A percentile compares a stretch with the other conserved stretches of the same genome.
Conservation (phyloP, 2,113 vertebrate species). For the Microtus richardsoni region DNA sequence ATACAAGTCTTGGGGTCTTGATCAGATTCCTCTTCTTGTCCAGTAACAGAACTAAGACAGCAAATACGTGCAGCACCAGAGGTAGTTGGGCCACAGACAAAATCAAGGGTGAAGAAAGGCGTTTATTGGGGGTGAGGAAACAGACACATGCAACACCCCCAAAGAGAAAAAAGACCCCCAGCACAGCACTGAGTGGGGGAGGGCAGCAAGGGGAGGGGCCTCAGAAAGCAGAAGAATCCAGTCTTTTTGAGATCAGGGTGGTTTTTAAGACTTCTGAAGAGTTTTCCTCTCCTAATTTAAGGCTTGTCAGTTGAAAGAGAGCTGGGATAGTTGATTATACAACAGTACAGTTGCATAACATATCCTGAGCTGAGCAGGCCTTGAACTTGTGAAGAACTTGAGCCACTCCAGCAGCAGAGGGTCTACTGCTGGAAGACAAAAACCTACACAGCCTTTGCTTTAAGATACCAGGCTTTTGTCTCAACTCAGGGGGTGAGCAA, state of each 20-base stretch:
- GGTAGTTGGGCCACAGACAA: not conserved
- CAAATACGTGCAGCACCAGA: not conserved
- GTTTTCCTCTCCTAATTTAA: not conserved
- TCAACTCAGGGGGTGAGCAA: not conserved
- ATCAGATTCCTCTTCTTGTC: not conserved
- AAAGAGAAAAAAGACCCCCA: not conserved
- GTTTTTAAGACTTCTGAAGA: not conserved
- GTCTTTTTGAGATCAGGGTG: not conserved
- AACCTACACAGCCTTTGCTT: not conserved
- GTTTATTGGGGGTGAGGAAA: not conserved
- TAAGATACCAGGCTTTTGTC: not conserved
- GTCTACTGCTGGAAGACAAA: not conserved
- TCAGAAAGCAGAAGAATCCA: not conserved
- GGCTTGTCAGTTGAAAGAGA: not conserved
- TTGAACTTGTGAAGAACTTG: not conserved
- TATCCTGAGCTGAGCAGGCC: not conserved
- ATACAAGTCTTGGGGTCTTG: not conserved
- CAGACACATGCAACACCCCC: not conserved
- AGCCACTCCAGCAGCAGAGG: not conserved
- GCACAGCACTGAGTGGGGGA: not conserved
- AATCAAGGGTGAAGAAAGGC: not conserved
- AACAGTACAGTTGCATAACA: not conserved
- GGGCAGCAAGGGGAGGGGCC: not conserved
- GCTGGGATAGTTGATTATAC: not conserved
- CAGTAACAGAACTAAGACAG: not conserved